Base-by-base conservation (phyloP, 2,797 vertebrate genomes). In the Botia kubotai region DNA sequence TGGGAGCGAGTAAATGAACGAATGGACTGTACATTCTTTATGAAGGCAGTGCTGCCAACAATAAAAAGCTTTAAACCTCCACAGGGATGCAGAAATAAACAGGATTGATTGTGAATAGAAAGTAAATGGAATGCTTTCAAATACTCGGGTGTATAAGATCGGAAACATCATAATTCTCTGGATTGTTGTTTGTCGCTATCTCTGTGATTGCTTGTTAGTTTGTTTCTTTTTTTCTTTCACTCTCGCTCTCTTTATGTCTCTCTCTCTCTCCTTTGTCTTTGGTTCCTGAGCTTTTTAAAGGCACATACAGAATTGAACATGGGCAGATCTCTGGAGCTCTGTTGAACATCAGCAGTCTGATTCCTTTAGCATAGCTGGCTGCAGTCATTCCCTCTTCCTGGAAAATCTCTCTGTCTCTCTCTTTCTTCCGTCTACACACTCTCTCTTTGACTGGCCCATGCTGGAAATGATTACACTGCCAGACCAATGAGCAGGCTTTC, bases 391-490 rank as follows among this genome's bases (percentile, higher is more conserved):
- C 5, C 29, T 60, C 57, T 69, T 57, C 48, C 29, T 82, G 66
- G 66, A 65, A 75, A 76, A 62, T 84, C 75, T 73, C 78, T 50
- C 60, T 29, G 75, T 86, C 77, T 60, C 57, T 72, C 80, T 87
- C 10, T 65, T 57, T 85, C 52, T 79, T 50, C 21, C 62, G 55
- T 36, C 17, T 16, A 1, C 73, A 58, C 63, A 12, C 70, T 23
- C 53, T 57, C 70, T 66, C 23, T 75, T 75, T 39, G 82, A 81
- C 69, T 69, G 83, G 55, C 36, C n/a, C 13, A 62, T 75, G 83
- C 81, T 84, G 84, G 75, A 81, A 87, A 82, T 84, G 73, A 83
- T 84, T 84, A 84, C 58, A 73, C 76, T 69, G 78, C 60, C 83
- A 79, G 78, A 80, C 77, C 77, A 82, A 73, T 82, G 58, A 80